These are phyloP conservation scores for Archegozetes longisetosus DNA, from an alignment of 1,140 invertebrate species.

Conservation along the genomic window DNA sequence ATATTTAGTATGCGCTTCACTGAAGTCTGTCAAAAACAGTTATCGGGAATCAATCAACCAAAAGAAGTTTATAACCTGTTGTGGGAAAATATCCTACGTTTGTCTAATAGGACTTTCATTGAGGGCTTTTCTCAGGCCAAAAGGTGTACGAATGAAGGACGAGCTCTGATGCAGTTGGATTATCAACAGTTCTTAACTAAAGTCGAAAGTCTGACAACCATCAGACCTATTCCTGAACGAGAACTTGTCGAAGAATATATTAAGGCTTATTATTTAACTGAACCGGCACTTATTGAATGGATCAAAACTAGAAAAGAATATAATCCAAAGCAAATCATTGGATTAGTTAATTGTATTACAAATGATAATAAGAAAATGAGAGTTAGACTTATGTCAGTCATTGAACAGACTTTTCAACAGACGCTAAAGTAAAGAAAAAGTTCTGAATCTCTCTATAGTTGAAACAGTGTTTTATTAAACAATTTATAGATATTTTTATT, in stretches of 20 bases:
- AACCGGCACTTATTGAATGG: constrained; percentile 72
- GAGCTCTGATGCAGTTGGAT: constrained; percentile 93
- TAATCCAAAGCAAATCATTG: constrained; percentile 63
- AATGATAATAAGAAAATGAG: constrained; percentile 71
- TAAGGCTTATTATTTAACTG: constrained; percentile 87
- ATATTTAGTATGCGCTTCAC: constrained; percentile 56
- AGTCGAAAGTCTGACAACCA: constrained; percentile 61
- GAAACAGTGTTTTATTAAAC: too few species aligned
- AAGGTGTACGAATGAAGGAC: constrained; percentile 87
- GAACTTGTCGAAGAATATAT: constrained; percentile 86
- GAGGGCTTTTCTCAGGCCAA: constrained; percentile 57
- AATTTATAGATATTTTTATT: too few species aligned
- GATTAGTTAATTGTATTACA: constrained; percentile 66
- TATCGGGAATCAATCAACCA: constrained; percentile 43
- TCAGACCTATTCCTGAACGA: constrained; percentile 53
- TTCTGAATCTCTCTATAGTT: too few species aligned
- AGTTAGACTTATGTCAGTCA: constrained; percentile 50
- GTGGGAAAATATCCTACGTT: constrained; percentile 71
- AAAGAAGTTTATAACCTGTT: constrained; percentile 41
- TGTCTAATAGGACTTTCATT: constrained; percentile 67
- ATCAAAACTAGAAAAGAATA: constrained; percentile 75
- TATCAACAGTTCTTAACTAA: constrained; percentile 87
- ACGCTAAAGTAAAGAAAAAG: too few species aligned
- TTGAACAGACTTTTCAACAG: too few species aligned
- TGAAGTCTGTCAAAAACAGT: constrained; percentile 39